These are phyloP conservation scores for Parnassius smintheus DNA, from an alignment of 2,888 invertebrate species.

Conservation along the genomic window DNA sequence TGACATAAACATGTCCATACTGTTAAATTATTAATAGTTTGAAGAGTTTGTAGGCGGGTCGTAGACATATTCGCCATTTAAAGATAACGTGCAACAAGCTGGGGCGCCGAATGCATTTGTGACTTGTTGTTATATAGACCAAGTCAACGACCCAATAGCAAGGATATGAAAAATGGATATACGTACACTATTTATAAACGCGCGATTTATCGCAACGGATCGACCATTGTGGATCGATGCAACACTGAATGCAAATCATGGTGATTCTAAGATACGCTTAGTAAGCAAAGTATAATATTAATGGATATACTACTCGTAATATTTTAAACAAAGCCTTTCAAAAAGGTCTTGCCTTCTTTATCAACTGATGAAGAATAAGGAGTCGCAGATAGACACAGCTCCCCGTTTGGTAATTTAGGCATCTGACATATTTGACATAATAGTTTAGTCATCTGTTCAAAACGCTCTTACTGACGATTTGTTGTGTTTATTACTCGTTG, in stretches of 20 bases:
- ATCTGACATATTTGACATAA: too few relatives aligned
- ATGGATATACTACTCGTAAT: too few relatives aligned
- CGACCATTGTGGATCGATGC: conserved; percentile 20
- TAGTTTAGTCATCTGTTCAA: too few relatives aligned
- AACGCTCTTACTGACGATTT: too few relatives aligned
- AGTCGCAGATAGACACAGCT: too few relatives aligned
- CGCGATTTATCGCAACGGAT: conserved; percentile 34
- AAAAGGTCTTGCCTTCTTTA: too few relatives aligned
- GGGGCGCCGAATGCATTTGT: conserved; percentile 57
- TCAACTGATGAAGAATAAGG: too few relatives aligned
- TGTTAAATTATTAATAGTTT: conserved; percentile 28
- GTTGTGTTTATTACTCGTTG: too few relatives aligned
- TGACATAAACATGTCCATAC: conserved; percentile 17
- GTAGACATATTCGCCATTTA: conserved; percentile 48
- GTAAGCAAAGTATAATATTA: too few relatives aligned
- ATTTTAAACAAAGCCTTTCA: too few relatives aligned
- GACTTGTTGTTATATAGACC: conserved; percentile 50
- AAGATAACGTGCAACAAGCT: conserved; percentile 47
- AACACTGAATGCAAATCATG: conserved; percentile 27
- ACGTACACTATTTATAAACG: conserved; percentile 19
- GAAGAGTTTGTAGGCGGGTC: conserved; percentile 29
- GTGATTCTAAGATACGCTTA: neutral
- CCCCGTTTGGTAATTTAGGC: too few relatives aligned
- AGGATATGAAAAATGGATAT: conserved; percentile 58
- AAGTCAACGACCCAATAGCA: conserved; percentile 66